Evolutionary conservation across 2,888 invertebrate species (phyloP).

Genomic region (Eulithis testata): DNA sequence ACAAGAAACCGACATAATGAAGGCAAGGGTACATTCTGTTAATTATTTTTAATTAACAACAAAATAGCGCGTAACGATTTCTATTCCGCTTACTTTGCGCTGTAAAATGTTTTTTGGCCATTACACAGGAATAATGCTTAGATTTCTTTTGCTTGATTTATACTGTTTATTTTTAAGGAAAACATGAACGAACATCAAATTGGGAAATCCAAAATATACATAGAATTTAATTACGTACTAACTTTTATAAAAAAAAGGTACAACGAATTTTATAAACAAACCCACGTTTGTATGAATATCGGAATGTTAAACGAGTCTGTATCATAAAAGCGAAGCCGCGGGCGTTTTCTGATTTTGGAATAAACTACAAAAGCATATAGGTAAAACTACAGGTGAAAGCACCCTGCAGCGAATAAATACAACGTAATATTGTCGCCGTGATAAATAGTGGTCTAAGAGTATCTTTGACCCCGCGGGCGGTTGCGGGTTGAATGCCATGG

Average conservation of each 20-base stretch:
- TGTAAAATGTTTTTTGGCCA: slow-evolving; percentile 25
- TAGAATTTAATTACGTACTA: neutral
- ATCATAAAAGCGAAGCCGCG: slow-evolving; percentile 4
- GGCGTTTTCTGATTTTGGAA: slow-evolving; percentile 7
- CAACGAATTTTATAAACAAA: neutral
- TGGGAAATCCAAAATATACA: neutral
- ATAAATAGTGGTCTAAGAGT: slow-evolving; percentile 20
- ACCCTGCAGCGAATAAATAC: slow-evolving; percentile 28
- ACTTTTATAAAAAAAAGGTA: neutral
- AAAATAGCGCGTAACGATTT: slow-evolving; percentile 38
- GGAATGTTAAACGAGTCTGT: neutral
- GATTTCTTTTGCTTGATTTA: slow-evolving; percentile 19
- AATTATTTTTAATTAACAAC: slow-evolving; percentile 46
- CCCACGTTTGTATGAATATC: neutral
- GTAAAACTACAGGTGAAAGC: slow-evolving; percentile 14
- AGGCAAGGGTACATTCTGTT: slow-evolving; percentile 35
- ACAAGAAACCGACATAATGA: slow-evolving; percentile 29
- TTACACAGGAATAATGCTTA: slow-evolving; percentile 27
- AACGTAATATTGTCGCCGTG: slow-evolving; percentile 17
- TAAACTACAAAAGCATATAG: neutral
- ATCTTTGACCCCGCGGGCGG: slow-evolving; percentile 11
- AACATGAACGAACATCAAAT: neutral
- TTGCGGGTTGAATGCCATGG: slow-evolving; percentile 10
- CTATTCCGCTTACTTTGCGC: slow-evolving; percentile 38
- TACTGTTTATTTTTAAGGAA: neutral